phyloP scores from a whole-genome alignment of 2,797 vertebrate species.

The Myotis pilosus region DNA sequence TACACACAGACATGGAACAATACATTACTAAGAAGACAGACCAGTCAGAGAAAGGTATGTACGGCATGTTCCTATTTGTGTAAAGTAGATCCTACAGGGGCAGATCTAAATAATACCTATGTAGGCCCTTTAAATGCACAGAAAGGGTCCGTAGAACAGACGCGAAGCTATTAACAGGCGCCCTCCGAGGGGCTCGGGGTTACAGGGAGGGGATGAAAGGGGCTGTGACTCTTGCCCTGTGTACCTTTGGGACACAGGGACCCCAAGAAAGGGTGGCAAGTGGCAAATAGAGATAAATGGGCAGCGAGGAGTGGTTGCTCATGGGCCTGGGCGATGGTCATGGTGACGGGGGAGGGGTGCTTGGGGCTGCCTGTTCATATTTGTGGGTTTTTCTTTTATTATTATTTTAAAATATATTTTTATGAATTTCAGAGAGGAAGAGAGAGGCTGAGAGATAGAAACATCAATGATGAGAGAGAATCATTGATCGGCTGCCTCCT shows the following conservation, averaged over 20 bases:
- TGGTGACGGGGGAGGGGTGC: neutral
- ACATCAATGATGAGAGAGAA: no score
- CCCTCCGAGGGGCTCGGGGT: no score
- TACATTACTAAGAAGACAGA: neutral
- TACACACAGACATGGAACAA: neutral
- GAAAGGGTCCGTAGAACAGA: neutral
- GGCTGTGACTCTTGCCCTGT: neutral
- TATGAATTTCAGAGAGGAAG: no score
- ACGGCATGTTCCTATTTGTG: accelerated
- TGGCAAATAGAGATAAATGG: neutral
- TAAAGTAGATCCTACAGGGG: neutral
- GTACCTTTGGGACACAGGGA: neutral
- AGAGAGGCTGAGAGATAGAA: no score
- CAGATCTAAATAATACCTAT: accelerated
- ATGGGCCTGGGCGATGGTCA: neutral
- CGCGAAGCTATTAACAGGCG: neutral
- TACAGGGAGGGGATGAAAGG: neutral
- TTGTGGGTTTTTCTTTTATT: neutral
- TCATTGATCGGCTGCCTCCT: no score
- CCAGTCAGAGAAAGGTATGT: neutral
- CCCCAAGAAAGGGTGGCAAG: neutral
- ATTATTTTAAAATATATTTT: no score
- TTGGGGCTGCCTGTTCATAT: neutral
- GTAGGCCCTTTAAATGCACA: neutral
- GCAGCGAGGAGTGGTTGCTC: neutral